These are phyloP conservation scores for Microtus oregoni DNA, from an alignment of 2,113 vertebrate species.

Conservation along the genomic window DNA sequence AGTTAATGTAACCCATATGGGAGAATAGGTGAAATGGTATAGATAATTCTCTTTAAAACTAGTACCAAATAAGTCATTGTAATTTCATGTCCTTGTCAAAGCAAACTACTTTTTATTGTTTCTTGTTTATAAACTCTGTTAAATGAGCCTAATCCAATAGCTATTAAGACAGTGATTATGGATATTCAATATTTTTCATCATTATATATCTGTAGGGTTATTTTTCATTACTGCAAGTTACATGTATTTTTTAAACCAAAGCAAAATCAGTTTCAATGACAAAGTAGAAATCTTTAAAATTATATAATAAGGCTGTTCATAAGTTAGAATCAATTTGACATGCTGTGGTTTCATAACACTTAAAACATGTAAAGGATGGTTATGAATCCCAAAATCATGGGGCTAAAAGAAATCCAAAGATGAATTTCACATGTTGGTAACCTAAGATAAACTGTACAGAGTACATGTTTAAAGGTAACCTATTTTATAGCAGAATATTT, in stretches of 20 bases:
- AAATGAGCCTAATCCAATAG: constrained; percentile 33
- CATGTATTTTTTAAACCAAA: constrained; percentile 22
- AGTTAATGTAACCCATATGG: constrained; percentile 31
- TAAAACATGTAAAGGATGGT: neutral
- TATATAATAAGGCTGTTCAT: neutral
- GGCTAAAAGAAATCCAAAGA: neutral
- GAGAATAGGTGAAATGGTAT: constrained; percentile 5
- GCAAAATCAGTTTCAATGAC: neutral
- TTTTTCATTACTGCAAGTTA: neutral
- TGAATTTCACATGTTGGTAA: neutral
- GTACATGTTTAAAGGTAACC: neutral
- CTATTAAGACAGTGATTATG: neutral
- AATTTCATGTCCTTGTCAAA: neutral
- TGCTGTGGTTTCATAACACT: neutral
- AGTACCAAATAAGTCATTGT: neutral
- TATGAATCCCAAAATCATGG: neutral
- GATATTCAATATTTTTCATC: constrained; percentile 30
- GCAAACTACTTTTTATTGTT: neutral
- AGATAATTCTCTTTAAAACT: neutral
- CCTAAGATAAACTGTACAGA: neutral
- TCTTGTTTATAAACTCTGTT: constrained; percentile 12
- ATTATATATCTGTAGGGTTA: neutral
- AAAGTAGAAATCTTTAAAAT: neutral
- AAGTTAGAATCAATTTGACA: constrained; percentile 41
- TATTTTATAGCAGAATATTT: neutral